Evolutionary conservation across 2,888 invertebrate species (phyloP), one percentile per base, ranked within the genome.

Genomic region (Lithophane semibrunnea): DNA sequence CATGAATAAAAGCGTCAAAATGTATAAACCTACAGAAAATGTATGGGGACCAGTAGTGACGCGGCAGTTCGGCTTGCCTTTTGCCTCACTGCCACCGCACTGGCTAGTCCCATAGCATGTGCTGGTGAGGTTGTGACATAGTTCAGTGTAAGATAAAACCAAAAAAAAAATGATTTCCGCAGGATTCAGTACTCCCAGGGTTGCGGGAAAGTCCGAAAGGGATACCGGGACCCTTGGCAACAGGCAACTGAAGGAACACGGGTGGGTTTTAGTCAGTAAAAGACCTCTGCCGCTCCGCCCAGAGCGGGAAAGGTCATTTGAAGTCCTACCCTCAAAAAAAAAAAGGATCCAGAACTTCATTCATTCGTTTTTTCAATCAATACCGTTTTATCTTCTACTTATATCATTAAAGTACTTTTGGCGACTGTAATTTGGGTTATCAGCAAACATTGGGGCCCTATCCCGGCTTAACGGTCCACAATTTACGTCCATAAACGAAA

Each of bases 401-500:
- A 61, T 63, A 65, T 69, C 37, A 83, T 66, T 70, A 74, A 76
- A 77, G 58, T 74, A 67, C 68, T 65, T 80, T 21, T 29, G 24
- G 65, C 52, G n/a, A 69, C 86, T 77, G 71, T 80, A 86, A 85
- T 84, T 79, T 85, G 68, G 82, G 70, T 76, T 80, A 82, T 79
- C 80, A 78, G 67, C 80, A 83, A 79, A 84, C 74, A 78, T 65
- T 77, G 65, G 49, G 66, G 63, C 24, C 84, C 85, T 77, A 86
- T 85, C 83, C 83, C 82, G 74, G 86, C 84, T 88, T 89, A 89
- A 79, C 80, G 74, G 74, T 73, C 82, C 75, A 84, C 87, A 88
- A 88, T 81, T 83, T 85, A 72, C 61, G 63, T 85, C 47, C 85
- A 90, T 88, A 88, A 86, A 90, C 81, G 84, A 80, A 76, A 85